These are phyloP conservation scores for Botrylloides violaceus DNA, from an alignment of 23 tunicate species.

Conservation along the genomic window DNA sequence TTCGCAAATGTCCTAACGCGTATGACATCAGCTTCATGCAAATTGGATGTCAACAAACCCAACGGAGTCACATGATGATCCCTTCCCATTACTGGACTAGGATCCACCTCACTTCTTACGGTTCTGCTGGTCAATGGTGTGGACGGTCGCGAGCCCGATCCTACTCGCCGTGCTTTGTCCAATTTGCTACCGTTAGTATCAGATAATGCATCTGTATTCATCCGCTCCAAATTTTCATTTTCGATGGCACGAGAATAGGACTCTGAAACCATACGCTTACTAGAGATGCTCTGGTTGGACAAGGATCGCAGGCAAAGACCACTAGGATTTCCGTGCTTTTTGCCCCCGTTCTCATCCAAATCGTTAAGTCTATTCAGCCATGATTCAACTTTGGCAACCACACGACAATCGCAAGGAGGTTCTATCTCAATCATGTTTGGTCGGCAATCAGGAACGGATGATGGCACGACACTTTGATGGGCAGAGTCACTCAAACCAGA, in stretches of 20 bases:
- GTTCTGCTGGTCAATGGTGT: neutral
- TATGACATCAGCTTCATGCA: conserved; percentile 30
- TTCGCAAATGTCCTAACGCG: conserved; percentile 40
- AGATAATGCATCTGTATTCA: neutral
- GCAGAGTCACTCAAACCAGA: too few species aligned
- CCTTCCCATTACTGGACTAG: neutral
- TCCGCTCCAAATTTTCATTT: neutral
- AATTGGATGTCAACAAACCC: conserved; percentile 54
- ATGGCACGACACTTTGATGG: too few species aligned
- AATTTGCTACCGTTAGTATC: neutral
- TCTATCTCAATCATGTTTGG: too few species aligned
- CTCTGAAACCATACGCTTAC: neutral
- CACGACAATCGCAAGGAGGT: neutral
- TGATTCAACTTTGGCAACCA: neutral
- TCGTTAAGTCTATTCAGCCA: neutral
- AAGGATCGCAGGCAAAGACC: neutral
- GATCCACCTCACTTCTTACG: neutral
- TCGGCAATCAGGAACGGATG: too few species aligned
- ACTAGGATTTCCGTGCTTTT: neutral
- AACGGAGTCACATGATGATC: neutral
- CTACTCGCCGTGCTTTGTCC: neutral
- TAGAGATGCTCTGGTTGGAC: neutral
- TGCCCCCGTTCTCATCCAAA: neutral
- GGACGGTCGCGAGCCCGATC: neutral
- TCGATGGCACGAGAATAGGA: neutral